Evolutionary conservation across 2,888 invertebrate species (phyloP).

Genomic region (Busseola fusca): DNA sequence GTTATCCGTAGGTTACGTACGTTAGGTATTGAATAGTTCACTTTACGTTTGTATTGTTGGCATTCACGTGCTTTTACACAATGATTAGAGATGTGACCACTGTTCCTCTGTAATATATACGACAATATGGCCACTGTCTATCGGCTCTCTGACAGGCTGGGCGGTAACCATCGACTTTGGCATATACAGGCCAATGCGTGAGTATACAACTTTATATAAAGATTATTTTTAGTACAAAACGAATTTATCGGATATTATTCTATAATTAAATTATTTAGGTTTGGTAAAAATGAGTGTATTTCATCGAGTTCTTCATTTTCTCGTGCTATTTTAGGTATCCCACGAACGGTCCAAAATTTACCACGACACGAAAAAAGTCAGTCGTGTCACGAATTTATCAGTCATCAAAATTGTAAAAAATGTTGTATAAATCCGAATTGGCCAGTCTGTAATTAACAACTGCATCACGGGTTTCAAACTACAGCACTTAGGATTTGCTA

Average conservation of each 20-base stretch:
- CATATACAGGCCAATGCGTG: not conserved
- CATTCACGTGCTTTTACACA: conserved; percentile 64
- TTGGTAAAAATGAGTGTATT: not conserved
- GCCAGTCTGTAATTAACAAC: not conserved
- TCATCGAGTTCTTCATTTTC: not conserved
- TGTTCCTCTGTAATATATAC: conserved; percentile 56
- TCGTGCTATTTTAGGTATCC: not conserved
- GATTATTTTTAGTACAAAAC: not conserved
- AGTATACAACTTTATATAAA: not conserved
- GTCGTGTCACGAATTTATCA: not conserved
- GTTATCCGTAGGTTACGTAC: conserved; percentile 16
- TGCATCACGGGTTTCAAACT: not conserved
- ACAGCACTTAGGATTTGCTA: too few relatives aligned
- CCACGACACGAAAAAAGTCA: not conserved
- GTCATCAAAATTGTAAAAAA: not conserved
- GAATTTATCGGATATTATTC: not conserved
- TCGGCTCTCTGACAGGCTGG: conserved; percentile 5
- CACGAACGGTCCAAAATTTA: not conserved
- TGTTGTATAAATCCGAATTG: not conserved
- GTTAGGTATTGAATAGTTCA: conserved; percentile 49
- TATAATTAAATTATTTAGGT: not conserved
- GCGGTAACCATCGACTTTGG: not conserved
- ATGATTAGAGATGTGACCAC: conserved; percentile 52
- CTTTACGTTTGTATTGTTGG: conserved; percentile 52
- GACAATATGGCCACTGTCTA: conserved; percentile 36